Base-by-base conservation (phyloP, 2,888 invertebrate genomes). In the Andrena haemorrhoa region DNA sequence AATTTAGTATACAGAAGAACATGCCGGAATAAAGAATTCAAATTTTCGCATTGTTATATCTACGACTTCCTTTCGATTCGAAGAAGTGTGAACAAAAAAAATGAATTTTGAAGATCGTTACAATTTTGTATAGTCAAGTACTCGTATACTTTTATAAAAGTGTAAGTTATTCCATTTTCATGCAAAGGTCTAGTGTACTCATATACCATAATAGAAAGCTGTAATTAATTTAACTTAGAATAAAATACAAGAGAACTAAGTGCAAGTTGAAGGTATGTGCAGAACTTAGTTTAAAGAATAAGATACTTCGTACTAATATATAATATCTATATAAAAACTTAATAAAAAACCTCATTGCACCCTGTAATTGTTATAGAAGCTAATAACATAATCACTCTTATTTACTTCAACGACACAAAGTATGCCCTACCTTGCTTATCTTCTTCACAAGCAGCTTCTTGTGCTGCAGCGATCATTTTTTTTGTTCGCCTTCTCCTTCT, bases 391-490 rank as follows among this genome's bases (percentile, higher is more conserved):
- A 49, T 71, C 23, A n/a, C 3, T 33, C 47, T 49, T 65, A 33
- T 69, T 29, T 60, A 68, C 20, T 70, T 41, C 41, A 26, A 72
- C 16, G n/a, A 53, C 35, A 33, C 29, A 74, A 74, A 53, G 7
- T 31, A 64, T 23, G 49, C 70, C 79, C 56, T 88, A 89, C 88
- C 89, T 88, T 89, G 82, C 20, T 65, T 82, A 31, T 78, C 76
- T 75, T 82, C 86, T 65, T 77, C 77, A n/a, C 5, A 20, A 64
- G 12, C 41, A 75, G 10, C 26, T 69, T 79, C 75, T 78, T 75
- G 75, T 49, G 35, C 26, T 49, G 31, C 74, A 31, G 31, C 6
- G 0, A 74, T 69, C 68, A 41, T 33, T 77, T 75, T 83, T 76
- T 70, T 86, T 75, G 69, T 73, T 84, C 82, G 79, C 56, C 79